phyloP scores from a whole-genome alignment of 1,140 invertebrate species.

The Agrypnia vestita region DNA sequence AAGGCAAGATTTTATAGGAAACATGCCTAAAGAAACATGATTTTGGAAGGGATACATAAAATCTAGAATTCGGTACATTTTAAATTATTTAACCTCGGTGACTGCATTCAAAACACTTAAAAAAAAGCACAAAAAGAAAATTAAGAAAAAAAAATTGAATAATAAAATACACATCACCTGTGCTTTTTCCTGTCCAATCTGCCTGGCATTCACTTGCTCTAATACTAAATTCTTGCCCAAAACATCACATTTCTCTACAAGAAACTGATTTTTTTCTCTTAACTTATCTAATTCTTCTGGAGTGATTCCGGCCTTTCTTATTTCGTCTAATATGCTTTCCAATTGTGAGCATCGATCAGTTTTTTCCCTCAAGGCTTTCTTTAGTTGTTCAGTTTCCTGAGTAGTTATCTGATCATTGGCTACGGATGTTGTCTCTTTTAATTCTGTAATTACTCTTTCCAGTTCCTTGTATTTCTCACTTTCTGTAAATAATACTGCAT shows the following conservation, averaged over 20 bases:
- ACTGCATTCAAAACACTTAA: no score
- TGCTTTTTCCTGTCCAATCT: conserved; percentile 72
- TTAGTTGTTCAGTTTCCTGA: conserved; percentile 44
- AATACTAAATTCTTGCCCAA: conserved; percentile 75
- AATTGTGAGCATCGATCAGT: conserved; percentile 66
- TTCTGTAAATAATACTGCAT: conserved; percentile 69
- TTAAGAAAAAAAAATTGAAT: not conserved
- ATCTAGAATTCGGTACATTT: no score
- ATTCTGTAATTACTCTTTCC: conserved; percentile 72
- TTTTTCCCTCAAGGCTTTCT: conserved; percentile 68
- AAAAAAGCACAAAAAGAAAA: not conserved
- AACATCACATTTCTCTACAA: conserved; percentile 76
- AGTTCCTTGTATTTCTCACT: conserved; percentile 69
- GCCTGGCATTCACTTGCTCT: conserved; percentile 73
- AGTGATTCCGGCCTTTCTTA: conserved; percentile 45
- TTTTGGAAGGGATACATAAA: no score
- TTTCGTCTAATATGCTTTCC: conserved; percentile 58
- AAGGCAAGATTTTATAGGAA: no score
- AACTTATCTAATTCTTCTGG: conserved; percentile 65
- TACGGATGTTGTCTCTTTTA: conserved; percentile 40
- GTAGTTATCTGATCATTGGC: not conserved
- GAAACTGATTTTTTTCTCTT: conserved; percentile 68
- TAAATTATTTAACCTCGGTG: no score
- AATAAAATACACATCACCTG: conserved; percentile 62
- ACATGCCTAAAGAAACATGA: no score